phyloP scores from a whole-genome alignment of 2,797 vertebrate species.

The Alauda arvensis region DNA sequence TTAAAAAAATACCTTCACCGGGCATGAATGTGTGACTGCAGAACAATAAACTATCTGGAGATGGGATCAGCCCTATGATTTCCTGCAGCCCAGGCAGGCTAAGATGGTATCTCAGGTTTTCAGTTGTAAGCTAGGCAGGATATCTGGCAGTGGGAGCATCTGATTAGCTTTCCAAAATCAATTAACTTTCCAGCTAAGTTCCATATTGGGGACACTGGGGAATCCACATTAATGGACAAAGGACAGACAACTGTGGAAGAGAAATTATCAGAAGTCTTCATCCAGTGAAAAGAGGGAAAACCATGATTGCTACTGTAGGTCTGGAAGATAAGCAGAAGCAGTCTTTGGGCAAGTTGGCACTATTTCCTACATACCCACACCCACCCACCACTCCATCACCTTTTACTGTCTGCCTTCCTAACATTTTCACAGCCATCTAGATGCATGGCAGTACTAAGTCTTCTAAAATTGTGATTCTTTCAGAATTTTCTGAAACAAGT shows the following conservation, averaged over 20 bases:
- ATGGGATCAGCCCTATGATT: neutral
- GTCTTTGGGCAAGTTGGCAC: neutral
- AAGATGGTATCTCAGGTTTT: neutral
- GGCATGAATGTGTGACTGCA: neutral
- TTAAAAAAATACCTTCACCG: neutral
- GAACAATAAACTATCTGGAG: neutral
- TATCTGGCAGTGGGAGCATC: neutral
- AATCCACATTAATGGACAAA: neutral
- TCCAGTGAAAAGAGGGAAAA: neutral
- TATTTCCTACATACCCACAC: neutral
- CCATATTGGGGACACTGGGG: neutral
- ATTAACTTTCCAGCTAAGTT: neutral
- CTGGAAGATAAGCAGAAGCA: neutral
- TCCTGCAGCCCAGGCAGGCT: neutral
- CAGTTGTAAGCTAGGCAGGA: neutral
- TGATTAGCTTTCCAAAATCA: neutral
- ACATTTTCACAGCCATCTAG: neutral
- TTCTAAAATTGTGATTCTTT: neutral
- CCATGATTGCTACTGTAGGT: neutral
- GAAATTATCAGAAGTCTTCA: neutral
- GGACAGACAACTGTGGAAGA: neutral
- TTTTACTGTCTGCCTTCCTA: neutral
- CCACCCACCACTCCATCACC: fast-evolving
- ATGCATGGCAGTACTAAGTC: neutral
- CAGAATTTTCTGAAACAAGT: neutral